Conservation (phyloP, 1,140 invertebrate genomes). For the Ericerus pela region DNA sequence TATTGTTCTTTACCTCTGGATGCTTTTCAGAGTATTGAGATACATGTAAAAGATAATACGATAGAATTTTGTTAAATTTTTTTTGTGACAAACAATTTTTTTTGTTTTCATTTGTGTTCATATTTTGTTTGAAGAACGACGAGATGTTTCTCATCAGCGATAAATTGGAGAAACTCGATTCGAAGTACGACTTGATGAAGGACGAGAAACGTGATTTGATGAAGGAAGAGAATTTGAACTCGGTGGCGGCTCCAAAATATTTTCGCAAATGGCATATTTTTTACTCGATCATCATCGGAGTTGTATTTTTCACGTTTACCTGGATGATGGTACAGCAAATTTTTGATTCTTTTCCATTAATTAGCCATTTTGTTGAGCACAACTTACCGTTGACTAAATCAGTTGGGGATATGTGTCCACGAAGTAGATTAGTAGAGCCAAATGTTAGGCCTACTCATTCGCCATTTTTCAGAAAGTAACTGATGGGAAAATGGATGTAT, state of each 20-base stretch:
- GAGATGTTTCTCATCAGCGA: background rate
- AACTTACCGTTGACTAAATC: background rate
- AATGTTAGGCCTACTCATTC: too few species aligned
- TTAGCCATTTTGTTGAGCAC: background rate
- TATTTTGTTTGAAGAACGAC: too few species aligned
- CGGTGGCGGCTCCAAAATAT: background rate
- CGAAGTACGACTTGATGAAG: background rate
- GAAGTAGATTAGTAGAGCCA: too few species aligned
- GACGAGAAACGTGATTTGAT: background rate
- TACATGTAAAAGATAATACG: too few species aligned
- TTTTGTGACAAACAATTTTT: too few species aligned
- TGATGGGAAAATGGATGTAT: too few species aligned
- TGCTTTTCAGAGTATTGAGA: too few species aligned
- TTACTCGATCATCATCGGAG: background rate
- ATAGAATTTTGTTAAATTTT: too few species aligned
- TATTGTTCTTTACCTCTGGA: too few species aligned
- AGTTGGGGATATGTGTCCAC: background rate
- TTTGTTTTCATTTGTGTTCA: too few species aligned
- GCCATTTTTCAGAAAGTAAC: too few species aligned
- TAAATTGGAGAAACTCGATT: background rate
- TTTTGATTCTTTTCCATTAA: background rate
- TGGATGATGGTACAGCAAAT: background rate
- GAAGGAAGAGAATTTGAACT: background rate
- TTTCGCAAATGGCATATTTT: background rate
- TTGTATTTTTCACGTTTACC: background rate